Percentiles rank a stretch among this genome's conserved stretches.
Evolutionary conservation across 2,113 vertebrate genomes (phyloP).

Genomic region (Oryzias woworae): DNA sequence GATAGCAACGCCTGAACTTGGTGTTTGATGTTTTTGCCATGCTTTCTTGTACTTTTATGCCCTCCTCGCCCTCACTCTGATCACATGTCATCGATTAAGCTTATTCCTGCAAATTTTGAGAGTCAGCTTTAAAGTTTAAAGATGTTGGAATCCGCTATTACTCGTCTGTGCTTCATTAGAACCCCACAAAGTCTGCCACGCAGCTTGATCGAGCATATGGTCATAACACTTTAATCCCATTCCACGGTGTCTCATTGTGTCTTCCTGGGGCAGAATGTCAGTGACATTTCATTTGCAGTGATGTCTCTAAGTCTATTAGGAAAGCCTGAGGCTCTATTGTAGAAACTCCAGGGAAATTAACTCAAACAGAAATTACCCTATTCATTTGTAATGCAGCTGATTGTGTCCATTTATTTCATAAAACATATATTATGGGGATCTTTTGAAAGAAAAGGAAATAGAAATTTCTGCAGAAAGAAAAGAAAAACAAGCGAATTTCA

Average conservation of each 20-base stretch:
- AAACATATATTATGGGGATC: not conserved
- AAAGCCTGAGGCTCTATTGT: slow-evolving; percentile 41
- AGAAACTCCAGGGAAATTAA: slow-evolving; percentile 57
- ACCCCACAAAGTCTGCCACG: slow-evolving; percentile 35
- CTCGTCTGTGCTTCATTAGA: slow-evolving; percentile 40
- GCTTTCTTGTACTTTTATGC: not conserved
- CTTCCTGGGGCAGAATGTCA: slow-evolving; percentile 51
- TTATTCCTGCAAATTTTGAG: slow-evolving; percentile 19
- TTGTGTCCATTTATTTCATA: slow-evolving; percentile 7
- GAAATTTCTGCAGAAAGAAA: no score
- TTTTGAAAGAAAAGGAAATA: not conserved
- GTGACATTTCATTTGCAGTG: slow-evolving; percentile 58
- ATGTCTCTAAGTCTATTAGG: slow-evolving; percentile 61
- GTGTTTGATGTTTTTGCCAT: no score
- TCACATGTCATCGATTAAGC: slow-evolving; percentile 24
- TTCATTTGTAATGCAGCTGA: slow-evolving; percentile 19
- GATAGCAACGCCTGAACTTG: no score
- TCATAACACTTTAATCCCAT: slow-evolving; percentile 45
- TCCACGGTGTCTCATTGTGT: slow-evolving; percentile 32
- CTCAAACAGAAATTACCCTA: slow-evolving; percentile 33
- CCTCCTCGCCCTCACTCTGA: slow-evolving; percentile 7
- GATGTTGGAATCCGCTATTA: slow-evolving; percentile 20
- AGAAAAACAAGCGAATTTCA: not conserved
- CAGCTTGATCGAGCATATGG: slow-evolving; percentile 47
- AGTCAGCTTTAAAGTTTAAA: slow-evolving; percentile 32